phyloP scores from a whole-genome alignment of 2,888 invertebrate species.

The Kuschelorhynchus macadamiae region DNA sequence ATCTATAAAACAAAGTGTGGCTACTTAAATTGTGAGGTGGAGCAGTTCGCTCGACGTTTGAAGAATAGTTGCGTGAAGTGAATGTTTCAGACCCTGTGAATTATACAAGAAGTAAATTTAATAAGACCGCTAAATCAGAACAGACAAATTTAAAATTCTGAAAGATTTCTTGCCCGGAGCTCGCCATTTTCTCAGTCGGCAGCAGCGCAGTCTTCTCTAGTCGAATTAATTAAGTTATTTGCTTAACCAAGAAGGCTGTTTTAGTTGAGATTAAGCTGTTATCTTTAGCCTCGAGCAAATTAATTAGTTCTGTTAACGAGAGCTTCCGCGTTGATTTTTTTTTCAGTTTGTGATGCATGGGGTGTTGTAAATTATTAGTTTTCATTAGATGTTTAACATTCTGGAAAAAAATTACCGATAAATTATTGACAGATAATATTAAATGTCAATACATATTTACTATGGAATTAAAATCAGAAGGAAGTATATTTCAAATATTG shows the following conservation, averaged over 20 bases:
- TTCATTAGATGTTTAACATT: no score
- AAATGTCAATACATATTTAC: no score
- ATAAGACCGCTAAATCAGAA: conserved; percentile 14
- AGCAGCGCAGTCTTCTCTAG: conserved; percentile 11
- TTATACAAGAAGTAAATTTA: background rate
- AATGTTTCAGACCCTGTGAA: no score
- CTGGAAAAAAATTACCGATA: no score
- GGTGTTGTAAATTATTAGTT: no score
- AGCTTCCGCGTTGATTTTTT: background rate
- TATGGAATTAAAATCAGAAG: no score
- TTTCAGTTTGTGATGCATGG: background rate
- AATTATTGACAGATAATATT: no score
- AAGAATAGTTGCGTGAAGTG: no score
- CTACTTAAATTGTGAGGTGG: no score
- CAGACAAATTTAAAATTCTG: conserved; percentile 16
- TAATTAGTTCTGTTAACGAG: conserved; percentile 22
- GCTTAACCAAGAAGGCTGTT: conserved; percentile 25
- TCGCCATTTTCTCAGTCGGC: background rate
- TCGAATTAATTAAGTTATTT: conserved; percentile 33
- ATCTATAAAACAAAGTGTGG: no score
- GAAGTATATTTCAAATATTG: no score
- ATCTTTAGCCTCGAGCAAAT: conserved; percentile 19
- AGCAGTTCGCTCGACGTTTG: no score
- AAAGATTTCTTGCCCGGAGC: conserved; percentile 11
- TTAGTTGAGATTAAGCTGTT: conserved; percentile 29